Evolutionary conservation across 2,888 invertebrate species (phyloP), one percentile per base, ranked within the genome.

Genomic region (Cremastinae sp.): DNA sequence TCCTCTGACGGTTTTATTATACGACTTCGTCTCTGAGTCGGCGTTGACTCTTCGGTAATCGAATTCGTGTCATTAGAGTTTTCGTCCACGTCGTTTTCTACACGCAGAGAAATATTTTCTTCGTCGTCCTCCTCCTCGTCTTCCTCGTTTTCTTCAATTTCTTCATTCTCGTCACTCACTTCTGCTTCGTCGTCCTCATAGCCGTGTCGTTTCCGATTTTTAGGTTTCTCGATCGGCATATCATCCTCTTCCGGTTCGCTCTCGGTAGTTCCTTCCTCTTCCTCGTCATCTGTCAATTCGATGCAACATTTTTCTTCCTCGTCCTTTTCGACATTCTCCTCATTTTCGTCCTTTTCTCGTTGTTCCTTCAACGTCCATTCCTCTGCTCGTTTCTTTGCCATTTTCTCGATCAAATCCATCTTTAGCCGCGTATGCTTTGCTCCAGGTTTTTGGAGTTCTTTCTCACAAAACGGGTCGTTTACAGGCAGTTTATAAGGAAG

Each of bases 391-490:
- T 93, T 94, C 78, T 92, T 91, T 1, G 93, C 93, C 84, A 97
- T 96, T 88, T 94, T 91, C 10, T 92, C 91, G 83, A 94, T 93
- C 1, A 97, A 90, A 77, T 94, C 93, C 75, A 93, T 92, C 85
- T 94, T 94, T 62, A 97, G 90, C 81, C 92, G 93, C n/a, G 92
- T 87, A 79, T 95, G 92, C 81, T 93, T 94, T 1, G 93, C 93
- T 0, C 97, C 96, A 47, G 96, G 95, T 85, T 93, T 92, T 37
- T 90, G 90, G 12, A 91, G 87, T 56, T 84, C 84, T 1, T 83
- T 76, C 74, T 86, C 82, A 5, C 41, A 59, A n/a, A 22, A 4
- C 1, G 39, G 12, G 3, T 75, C 79, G 55, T 7, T 69, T 39
- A 10, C 35, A 14, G 80, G 55, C 8, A 73, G 51, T 78, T 76